phyloP scores from a whole-genome alignment of 1,140 invertebrate genomes.

The Halesus radiatus region DNA sequence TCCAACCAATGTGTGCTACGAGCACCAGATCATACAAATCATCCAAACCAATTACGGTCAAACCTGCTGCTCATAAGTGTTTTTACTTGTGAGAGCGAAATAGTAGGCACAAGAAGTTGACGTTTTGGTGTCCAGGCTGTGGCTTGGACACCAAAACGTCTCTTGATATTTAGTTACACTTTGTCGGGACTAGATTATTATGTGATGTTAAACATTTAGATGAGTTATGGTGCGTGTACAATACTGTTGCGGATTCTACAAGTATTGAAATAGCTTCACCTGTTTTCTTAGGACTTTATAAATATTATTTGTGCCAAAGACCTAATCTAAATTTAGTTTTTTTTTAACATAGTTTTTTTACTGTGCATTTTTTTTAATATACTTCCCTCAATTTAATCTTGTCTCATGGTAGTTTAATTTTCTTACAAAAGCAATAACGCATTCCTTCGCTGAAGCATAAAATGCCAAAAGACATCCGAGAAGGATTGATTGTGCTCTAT shows the following conservation, averaged over 20 bases:
- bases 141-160: too few species aligned
- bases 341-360: not conserved
- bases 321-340: not conserved
- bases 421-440: constrained; percentile 28
- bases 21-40: too few species aligned
- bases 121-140: too few species aligned
- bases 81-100: too few species aligned
- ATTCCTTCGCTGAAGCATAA: constrained; percentile 21
- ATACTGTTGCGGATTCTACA: not conserved
- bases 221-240: too few species aligned
- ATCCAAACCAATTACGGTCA: too few species aligned
- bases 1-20: too few species aligned
- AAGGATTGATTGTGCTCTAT: constrained; percentile 59
- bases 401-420: not conserved
- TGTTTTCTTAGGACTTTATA: not conserved
- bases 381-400: constrained; percentile 3
- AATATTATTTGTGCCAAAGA: not conserved
- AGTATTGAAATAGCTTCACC: constrained; percentile 25
- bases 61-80: too few species aligned
- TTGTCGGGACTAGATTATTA: too few species aligned
- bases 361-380: not conserved
- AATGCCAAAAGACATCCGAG: not conserved
- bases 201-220: too few species aligned
- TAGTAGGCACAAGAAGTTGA: too few species aligned
- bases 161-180: too few species aligned